phyloP scores from a whole-genome alignment of 2,888 invertebrate genomes.

The Norana najaformis region DNA sequence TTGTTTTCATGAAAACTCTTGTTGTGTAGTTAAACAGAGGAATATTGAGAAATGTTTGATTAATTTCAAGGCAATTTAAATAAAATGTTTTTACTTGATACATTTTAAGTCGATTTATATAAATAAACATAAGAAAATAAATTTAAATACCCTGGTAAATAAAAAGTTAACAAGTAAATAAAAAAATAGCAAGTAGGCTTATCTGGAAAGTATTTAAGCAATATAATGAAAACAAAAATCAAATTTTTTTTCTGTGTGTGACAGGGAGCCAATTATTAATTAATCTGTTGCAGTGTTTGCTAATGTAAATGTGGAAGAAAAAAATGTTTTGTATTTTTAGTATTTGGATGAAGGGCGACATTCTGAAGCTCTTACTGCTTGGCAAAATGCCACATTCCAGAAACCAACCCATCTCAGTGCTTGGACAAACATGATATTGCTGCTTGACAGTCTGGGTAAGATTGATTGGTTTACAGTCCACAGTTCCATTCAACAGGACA shows the following conservation, averaged over 20 bases:
- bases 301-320: background rate
- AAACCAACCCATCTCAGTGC: slow-evolving; percentile 80
- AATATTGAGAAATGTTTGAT: background rate
- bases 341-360: slow-evolving; percentile 78
- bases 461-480: background rate
- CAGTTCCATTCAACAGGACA: background rate
- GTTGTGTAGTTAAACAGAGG: too few species aligned
- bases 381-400: slow-evolving; percentile 79
- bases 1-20: background rate
- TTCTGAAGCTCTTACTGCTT: slow-evolving; percentile 76
- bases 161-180: background rate
- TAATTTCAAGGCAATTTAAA: background rate
- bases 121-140: background rate
- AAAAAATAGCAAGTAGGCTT: background rate
- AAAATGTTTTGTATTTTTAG: slow-evolving; percentile 63
- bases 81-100: background rate
- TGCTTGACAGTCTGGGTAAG: slow-evolving; percentile 58
- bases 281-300: background rate
- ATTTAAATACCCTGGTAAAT: background rate
- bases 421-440: slow-evolving; percentile 88
- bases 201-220: background rate
- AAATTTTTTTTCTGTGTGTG: background rate
- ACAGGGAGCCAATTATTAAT: background rate
- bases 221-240: background rate
- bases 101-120: background rate